phyloP scores from a whole-genome alignment of 2,888 invertebrate species.

The Heliconius hortense region DNA sequence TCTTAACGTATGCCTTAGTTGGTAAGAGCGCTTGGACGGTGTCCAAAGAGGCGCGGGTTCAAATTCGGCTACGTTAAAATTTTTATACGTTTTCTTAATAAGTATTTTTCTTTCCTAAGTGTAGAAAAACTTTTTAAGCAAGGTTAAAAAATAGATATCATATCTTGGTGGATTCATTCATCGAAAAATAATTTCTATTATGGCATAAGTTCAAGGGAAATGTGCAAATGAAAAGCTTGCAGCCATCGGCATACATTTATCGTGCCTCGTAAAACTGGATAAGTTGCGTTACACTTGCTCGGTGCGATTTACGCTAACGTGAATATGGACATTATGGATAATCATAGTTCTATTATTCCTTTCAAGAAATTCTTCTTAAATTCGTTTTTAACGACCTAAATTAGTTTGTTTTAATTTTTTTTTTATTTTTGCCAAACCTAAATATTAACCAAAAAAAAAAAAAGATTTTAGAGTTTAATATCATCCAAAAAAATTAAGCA shows the following conservation, averaged over 20 bases:
- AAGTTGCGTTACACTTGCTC: conserved; percentile 66
- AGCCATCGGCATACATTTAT: conserved; percentile 64
- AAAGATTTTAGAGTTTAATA: background rate
- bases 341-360: conserved; percentile 44
- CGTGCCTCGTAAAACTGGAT: conserved; percentile 67
- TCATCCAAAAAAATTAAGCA: background rate
- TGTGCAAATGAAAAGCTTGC: conserved; percentile 45
- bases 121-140: too few relatives aligned
- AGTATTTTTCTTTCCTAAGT: too few relatives aligned
- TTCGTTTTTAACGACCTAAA: background rate
- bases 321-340: conserved; percentile 53
- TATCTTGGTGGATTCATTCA: background rate
- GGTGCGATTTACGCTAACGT: conserved; percentile 61
- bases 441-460: background rate
- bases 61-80: too few relatives aligned
- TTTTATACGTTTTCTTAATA: too few relatives aligned
- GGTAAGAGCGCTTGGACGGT: too few relatives aligned
- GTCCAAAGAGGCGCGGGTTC: too few relatives aligned
- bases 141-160: background rate
- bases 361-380: conserved; percentile 26
- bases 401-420: background rate
- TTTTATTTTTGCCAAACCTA: background rate
- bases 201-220: conserved; percentile 46
- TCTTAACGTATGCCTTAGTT: too few relatives aligned
- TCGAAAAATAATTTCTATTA: conserved; percentile 44